Conservation (phyloP, 2,797 vertebrate genomes). For the Mionectes olivaceus region DNA sequence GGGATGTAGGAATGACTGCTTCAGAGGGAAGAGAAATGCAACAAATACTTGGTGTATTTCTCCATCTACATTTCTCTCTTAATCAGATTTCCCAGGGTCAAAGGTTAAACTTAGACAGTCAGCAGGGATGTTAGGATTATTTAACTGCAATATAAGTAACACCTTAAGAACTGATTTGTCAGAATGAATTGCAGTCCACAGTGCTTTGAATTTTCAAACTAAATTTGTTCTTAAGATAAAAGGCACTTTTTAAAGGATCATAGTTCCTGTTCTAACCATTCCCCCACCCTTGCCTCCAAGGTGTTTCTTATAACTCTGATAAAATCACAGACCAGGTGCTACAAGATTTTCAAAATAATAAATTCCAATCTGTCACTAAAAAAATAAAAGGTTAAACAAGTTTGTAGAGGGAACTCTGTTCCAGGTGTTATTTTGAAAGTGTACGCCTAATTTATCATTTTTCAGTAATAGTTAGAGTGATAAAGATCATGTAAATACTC, state of each 20-base stretch:
- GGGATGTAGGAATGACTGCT: not conserved
- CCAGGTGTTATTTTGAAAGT: constrained; percentile 83
- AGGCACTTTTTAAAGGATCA: constrained; percentile 71
- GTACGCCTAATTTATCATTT: constrained; percentile 73
- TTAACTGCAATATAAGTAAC: constrained; percentile 61
- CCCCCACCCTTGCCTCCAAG: constrained; percentile 72
- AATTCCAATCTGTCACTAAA: constrained; percentile 84
- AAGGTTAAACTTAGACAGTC: not conserved
- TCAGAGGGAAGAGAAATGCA: not conserved
- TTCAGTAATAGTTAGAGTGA: constrained; percentile 74
- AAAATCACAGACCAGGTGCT: constrained; percentile 90
- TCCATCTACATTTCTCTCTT: not conserved
- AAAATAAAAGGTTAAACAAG: constrained; percentile 75
- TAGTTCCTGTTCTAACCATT: constrained; percentile 67
- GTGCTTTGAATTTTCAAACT: constrained; percentile 79
- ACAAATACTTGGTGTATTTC: not conserved
- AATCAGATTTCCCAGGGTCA: not conserved
- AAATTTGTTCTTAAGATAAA: constrained; percentile 76
- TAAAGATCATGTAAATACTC: constrained; percentile 78
- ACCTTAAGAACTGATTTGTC: constrained; percentile 81
- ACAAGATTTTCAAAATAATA: constrained; percentile 90
- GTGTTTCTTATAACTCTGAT: constrained; percentile 84
- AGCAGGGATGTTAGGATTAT: not conserved
- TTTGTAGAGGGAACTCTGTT: constrained; percentile 71
- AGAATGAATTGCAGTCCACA: constrained; percentile 85